Evolutionary conservation across 2,888 invertebrate species (phyloP).

Genomic region (Agrilus cyanescens): DNA sequence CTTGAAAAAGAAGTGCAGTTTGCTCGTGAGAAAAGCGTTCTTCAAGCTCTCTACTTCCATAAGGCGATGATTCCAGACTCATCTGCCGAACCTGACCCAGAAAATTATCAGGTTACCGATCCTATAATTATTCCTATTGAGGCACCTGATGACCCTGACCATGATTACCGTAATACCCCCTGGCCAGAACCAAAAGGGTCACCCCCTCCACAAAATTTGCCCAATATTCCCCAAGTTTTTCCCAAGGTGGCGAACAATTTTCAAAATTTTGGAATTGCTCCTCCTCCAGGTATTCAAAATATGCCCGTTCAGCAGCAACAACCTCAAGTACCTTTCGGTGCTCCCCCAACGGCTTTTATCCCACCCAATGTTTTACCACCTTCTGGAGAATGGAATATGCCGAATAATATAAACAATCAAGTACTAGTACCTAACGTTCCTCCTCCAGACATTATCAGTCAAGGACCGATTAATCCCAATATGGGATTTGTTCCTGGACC

Average conservation of each 20-base stretch:
- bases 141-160: slow-evolving; percentile 76
- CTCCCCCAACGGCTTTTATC: slow-evolving; percentile 26
- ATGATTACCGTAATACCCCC: slow-evolving; percentile 62
- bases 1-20: slow-evolving; percentile 79
- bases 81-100: slow-evolving; percentile 75
- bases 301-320: slow-evolving; percentile 40
- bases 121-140: slow-evolving; percentile 78
- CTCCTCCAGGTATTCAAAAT: slow-evolving; percentile 10
- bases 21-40: slow-evolving; percentile 71
- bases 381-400: slow-evolving; percentile 32
- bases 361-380: slow-evolving; percentile 13
- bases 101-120: slow-evolving; percentile 64
- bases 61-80: slow-evolving; percentile 77
- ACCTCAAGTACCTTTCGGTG: slow-evolving; percentile 32
- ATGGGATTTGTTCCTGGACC: slow-evolving; percentile 33
- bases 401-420: slow-evolving; percentile 13
- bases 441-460: slow-evolving; percentile 35
- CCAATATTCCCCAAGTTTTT: slow-evolving; percentile 31
- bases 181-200: slow-evolving; percentile 79
- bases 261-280: slow-evolving; percentile 10
- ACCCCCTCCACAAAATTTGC: slow-evolving; percentile 33
- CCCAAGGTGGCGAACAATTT: slow-evolving; percentile 18
- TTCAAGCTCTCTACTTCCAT: slow-evolving; percentile 72
- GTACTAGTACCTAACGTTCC: slow-evolving; percentile 32
- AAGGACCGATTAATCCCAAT: slow-evolving; percentile 26